A percentile compares a stretch with the other conserved stretches of the same genome.
Evolutionary conservation across 2,113 vertebrate genomes (phyloP).

Genomic region (Oncorhynchus mykiss): DNA sequence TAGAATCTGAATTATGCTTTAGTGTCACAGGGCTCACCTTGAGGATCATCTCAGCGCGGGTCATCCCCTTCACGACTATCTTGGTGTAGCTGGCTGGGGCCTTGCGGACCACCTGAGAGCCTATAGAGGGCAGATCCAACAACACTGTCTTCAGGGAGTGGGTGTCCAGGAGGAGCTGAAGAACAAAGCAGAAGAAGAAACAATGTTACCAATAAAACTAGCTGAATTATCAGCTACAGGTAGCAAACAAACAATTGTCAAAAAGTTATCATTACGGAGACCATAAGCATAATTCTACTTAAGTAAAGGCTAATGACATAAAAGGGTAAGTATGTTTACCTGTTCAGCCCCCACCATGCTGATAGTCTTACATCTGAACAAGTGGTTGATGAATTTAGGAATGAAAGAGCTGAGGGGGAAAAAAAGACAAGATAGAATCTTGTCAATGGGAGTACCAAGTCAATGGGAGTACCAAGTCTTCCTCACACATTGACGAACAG

Average conservation of each 20-base stretch:
- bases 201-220: neutral
- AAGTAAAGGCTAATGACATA: neutral
- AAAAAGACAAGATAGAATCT: neutral
- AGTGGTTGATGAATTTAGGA: constrained; percentile 98
- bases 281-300: neutral
- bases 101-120: constrained; percentile 95
- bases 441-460: no score
- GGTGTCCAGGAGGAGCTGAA: constrained; percentile 93
- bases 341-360: constrained; percentile 99
- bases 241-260: neutral
- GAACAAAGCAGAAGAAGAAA: constrained; percentile 1
- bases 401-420: constrained; percentile 87
- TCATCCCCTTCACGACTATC: constrained; percentile 99
- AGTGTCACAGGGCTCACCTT: constrained; percentile 78
- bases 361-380: constrained; percentile 98
- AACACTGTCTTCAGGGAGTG: constrained; percentile 97
- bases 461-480: no score
- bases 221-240: neutral
- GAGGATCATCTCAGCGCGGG: constrained; percentile 98
- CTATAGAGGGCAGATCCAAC: constrained; percentile 94
- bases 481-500: neutral
- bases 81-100: constrained; percentile 98
- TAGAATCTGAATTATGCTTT: no score
- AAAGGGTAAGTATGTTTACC: constrained; percentile 65
- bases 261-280: neutral